Conservation (phyloP, 2,888 invertebrate species). For the Pristionchus fissidentatus region DNA sequence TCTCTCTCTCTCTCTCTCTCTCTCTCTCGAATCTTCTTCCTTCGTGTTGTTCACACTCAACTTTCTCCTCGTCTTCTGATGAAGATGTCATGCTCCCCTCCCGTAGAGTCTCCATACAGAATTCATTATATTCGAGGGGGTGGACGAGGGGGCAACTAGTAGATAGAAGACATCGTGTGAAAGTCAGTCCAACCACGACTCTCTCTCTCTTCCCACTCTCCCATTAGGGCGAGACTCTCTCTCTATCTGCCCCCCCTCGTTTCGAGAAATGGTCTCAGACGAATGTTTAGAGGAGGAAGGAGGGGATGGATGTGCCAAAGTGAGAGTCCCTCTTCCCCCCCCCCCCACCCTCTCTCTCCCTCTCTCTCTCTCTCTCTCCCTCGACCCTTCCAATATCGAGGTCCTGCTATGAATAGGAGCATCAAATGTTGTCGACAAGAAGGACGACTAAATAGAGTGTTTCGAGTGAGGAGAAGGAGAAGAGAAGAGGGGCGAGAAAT, state of each 20-base stretch:
- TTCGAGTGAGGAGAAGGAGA: background rate
- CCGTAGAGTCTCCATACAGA: conserved; percentile 14
- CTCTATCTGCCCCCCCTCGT: background rate
- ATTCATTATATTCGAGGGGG: conserved; percentile 22
- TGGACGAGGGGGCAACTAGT: background rate
- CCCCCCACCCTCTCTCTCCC: background rate
- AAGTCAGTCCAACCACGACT: too few relatives aligned
- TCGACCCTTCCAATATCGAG: background rate
- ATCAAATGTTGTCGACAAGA: conserved; percentile 30
- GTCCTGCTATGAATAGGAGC: conserved; percentile 22
- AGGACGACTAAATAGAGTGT: background rate
- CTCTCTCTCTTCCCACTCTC: background rate
- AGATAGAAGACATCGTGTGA: background rate
- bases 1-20: background rate
- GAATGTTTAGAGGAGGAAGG: conserved; percentile 1
- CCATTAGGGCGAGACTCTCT: background rate
- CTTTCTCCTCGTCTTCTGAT: background rate
- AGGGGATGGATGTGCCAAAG: background rate
- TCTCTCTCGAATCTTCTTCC: background rate
- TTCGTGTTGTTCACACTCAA: background rate
- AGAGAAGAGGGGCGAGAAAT: background rate
- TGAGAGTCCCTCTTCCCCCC: background rate
- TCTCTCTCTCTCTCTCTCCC: background rate
- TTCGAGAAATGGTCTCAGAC: background rate
- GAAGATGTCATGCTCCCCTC: too few relatives aligned